These are phyloP conservation scores for Smittia sp. DNA, from an alignment of 2,888 invertebrate species.

Conservation along the genomic window DNA sequence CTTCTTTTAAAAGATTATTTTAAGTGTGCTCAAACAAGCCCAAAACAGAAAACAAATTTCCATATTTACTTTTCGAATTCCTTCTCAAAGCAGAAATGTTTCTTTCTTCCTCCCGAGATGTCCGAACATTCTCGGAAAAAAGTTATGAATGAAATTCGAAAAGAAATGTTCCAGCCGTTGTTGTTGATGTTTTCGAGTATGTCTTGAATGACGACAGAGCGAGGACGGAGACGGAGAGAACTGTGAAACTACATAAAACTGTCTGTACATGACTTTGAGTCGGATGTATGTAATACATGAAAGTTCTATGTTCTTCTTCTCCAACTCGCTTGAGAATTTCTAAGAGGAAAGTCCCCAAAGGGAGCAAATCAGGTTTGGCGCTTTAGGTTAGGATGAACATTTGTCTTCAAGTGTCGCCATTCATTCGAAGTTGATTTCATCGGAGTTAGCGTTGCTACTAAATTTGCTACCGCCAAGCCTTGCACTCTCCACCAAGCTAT, in stretches of 20 bases:
- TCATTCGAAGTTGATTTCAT: not conserved
- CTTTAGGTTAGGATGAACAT: too few relatives aligned
- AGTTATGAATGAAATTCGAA: slow-evolving; percentile 15
- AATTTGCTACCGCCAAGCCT: not conserved
- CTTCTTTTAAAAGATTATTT: slow-evolving; percentile 21
- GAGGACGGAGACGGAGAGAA: not conserved
- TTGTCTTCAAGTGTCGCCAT: too few relatives aligned
- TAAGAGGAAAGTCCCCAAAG: too few relatives aligned
- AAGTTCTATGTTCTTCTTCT: not conserved
- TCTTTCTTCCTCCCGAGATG: not conserved
- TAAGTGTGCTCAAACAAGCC: slow-evolving; percentile 21
- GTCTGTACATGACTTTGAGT: slow-evolving; percentile 4
- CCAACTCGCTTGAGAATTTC: too few relatives aligned
- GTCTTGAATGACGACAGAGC: slow-evolving; percentile 6
- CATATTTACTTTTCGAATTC: not conserved
- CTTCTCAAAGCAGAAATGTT: not conserved
- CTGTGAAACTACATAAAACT: slow-evolving; percentile 5
- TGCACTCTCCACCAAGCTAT: too few relatives aligned
- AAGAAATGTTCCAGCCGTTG: not conserved
- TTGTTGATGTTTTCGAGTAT: not conserved
- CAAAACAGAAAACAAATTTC: slow-evolving; percentile 5
- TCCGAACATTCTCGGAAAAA: not conserved
- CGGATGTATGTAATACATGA: slow-evolving; percentile 3
- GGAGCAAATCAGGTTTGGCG: too few relatives aligned
- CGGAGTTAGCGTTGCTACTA: not conserved